Evolutionary conservation across 2,113 vertebrate genomes (phyloP), one percentile per base, ranked within the genome.

Genomic region (Eidolon helvum): DNA sequence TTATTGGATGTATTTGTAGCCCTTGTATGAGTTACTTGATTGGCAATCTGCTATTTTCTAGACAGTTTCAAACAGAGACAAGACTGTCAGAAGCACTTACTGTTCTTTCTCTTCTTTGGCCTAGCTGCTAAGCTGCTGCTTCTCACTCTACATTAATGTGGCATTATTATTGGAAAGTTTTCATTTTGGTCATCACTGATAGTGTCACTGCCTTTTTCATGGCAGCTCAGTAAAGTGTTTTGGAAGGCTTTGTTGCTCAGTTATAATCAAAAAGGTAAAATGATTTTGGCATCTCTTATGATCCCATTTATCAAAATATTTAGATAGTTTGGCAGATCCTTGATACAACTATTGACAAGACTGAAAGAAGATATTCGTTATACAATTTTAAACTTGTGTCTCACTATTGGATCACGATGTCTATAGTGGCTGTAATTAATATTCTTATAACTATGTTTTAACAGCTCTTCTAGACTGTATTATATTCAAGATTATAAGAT

Each of bases 61-160:
- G 30, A 95, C 89, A 95, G 86, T 80, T 63, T 83, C 68, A 43
- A 91, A 93, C 35, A 95, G 10, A 72, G 26, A 96, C 1, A 14
- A 82, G 33, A 55, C 10, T 92, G 33, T 95, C 87, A 96, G 65
- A 96, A 93, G 48, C 63, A 93, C 10, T 92, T 74, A 96, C 30
- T 85, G n/a, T 74, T 43, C 92, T 68, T 53, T 26, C 14, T 33
- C 40, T 78, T 69, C 38, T 48, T 50, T 80, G 57, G 9, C 35
- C 93, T 94, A 35, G 43, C 24, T 82, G 43, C 69, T 94, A 90
- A 71, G 14, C 57, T 53, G 45, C 40, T 95, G 50, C 24, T 87
- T 78, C 63, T 86, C 28, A 30, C 33, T 93, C 57, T 38, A 40
- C 50, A 5, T 18, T 94, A 86, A 90, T 28, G 53, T 61, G 18